Percentiles rank a stretch among this genome's conserved stretches.
Evolutionary conservation across 2,113 vertebrate genomes (phyloP).

Genomic region (Anser cygnoides): DNA sequence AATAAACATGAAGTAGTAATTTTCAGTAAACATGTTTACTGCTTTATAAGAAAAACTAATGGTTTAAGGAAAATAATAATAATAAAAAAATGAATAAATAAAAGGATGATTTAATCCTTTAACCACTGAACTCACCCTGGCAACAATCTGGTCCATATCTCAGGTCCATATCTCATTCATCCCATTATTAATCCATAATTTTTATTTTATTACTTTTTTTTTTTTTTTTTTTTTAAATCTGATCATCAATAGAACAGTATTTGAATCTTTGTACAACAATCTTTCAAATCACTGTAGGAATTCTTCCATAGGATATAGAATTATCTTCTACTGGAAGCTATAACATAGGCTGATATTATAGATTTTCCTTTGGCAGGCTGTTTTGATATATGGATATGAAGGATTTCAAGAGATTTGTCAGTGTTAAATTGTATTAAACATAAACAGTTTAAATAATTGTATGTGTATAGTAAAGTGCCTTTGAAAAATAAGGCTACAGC

Average conservation of each 20-base stretch:
- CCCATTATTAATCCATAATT: neutral
- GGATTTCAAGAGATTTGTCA: slow-evolving; percentile 26
- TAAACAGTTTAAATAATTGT: slow-evolving; percentile 26
- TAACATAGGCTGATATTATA: neutral
- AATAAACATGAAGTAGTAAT: neutral
- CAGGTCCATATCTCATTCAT: neutral
- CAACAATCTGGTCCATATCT: neutral
- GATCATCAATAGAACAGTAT: neutral
- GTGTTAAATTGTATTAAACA: neutral
- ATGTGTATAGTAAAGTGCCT: neutral
- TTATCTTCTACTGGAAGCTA: neutral
- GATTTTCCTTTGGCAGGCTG: neutral
- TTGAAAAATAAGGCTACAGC: slow-evolving; percentile 39
- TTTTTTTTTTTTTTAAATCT: neutral
- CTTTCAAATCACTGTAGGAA: neutral
- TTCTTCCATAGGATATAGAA: neutral
- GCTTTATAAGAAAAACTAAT: neutral
- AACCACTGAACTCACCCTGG: neutral
- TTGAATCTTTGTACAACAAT: neutral
- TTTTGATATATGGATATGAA: neutral
- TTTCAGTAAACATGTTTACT: neutral
- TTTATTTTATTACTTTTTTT: neutral
- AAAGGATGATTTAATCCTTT: neutral
- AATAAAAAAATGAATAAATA: neutral
- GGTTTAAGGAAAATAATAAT: neutral